Evolutionary conservation across 2,888 invertebrate genomes (phyloP), one percentile per base, ranked within the genome.

Genomic region (Abrostola tripartita): DNA sequence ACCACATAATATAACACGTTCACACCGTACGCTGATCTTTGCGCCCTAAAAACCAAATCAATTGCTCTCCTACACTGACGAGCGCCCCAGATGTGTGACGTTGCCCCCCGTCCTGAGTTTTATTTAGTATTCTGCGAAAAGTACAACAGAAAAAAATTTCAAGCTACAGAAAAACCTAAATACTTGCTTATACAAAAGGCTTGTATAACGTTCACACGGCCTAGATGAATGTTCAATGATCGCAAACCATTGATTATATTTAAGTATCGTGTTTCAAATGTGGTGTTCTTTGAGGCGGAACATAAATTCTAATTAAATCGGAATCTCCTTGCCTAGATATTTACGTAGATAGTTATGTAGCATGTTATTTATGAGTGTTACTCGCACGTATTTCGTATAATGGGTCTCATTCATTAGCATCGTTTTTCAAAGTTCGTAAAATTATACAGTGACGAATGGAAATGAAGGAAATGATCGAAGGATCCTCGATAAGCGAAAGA

Each of bases 31-130:
- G 72, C 68, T 68, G 82, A 85, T 87, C 86, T 89, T 86, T 72
- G 83, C 85, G 88, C 81, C 84, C 87, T 85, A 86, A 87, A 89
- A 87, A 88, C 81, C 58, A 62, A 75, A 74, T 71, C 78, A 81
- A 81, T 81, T 83, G 76, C 74, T 81, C 83, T 84, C 73, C 75
- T 76, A 70, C 67, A 58, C 67, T 54, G 56, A 58, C 74, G 60
- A 71, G 74, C 81, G 82, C 55, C 76, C 88, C 82, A 81, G 75
- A 82, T 87, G 56, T 42, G 73, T 81, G 79, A 71, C 81, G 75
- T 81, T 84, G 81, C 82, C 78, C 81, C 78, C 81, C 63, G 71
- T 67, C 58, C 63, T 47, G 65, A 52, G 61, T 59, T 80, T 78
- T 74, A 77, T 79, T 80, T 81, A 74, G 72, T 65, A 67, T 74